These are phyloP conservation scores for Oreochromis spilurus DNA, from an alignment of 2,113 vertebrate species.

Conservation along the genomic window DNA sequence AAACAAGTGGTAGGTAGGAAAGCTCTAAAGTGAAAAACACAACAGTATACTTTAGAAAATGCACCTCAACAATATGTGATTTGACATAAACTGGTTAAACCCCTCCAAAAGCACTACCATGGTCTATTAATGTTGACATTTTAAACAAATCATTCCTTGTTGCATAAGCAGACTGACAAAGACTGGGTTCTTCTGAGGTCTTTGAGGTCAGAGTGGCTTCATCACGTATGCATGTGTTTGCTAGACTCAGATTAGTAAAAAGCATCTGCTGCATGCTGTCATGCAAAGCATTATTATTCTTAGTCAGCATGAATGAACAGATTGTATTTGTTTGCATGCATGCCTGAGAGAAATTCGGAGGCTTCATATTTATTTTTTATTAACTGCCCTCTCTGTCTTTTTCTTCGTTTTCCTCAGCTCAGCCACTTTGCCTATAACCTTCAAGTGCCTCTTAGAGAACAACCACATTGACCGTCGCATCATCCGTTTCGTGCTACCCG, in stretches of 20 bases:
- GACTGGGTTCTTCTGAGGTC: neutral
- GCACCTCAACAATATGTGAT: neutral
- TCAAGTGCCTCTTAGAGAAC: slow-evolving; percentile 98
- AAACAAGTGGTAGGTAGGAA: neutral
- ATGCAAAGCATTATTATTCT: neutral
- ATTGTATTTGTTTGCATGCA: neutral
- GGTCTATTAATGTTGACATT: neutral
- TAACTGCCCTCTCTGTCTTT: neutral
- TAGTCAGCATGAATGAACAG: neutral
- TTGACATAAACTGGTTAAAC: neutral
- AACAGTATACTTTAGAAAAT: neutral
- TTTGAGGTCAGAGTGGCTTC: neutral
- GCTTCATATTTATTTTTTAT: neutral
- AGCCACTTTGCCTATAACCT: slow-evolving; percentile 97
- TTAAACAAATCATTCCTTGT: neutral
- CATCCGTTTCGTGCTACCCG: slow-evolving; percentile 91
- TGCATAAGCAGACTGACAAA: neutral
- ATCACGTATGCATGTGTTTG: neutral
- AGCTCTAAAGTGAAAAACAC: neutral
- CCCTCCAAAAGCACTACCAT: neutral
- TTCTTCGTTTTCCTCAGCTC: slow-evolving; percentile 73
- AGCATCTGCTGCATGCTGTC: neutral
- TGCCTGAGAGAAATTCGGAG: neutral
- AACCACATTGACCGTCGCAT: slow-evolving; percentile 95
- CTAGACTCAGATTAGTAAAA: neutral